Evolutionary conservation across 2,797 vertebrate species (phyloP), one percentile per base, ranked within the genome.

Genomic region (Carapus acus): DNA sequence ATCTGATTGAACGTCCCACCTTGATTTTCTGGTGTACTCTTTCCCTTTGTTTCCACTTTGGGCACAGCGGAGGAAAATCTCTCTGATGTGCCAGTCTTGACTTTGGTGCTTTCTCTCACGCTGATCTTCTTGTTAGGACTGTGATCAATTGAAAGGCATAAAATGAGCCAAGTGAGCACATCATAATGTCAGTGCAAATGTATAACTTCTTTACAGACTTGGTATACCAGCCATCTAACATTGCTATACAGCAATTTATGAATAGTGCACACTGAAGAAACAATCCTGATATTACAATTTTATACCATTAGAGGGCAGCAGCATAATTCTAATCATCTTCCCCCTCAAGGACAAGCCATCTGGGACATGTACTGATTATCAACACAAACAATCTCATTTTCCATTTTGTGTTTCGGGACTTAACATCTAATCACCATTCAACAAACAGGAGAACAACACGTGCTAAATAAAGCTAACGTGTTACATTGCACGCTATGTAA

Each of bases 41-140:
- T 91, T 66, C 83, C 83, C 60, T 89, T 93, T 46, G 78, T 74
- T 43, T 92, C 92, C 41, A 72, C 41, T 76, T 76, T 59, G 53
- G 77, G 56, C 66, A 14, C 76, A 67, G 61, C 81, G 59, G 67
- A 66, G 46, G 81, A 65, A 18, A 79, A 79, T 84, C 88, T 93
- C 69, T 91, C 92, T 65, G 77, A 61, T 57, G 79, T 65, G 57
- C 76, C 82, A 21, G 66, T 65, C 60, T 85, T 87, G 58, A 80
- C 74, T 58, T 91, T 93, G 68, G 49, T 80, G 54, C 56, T 54
- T 40, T 82, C 90, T 84, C 88, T 91, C 50, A 54, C 68, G 51
- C 67, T 62, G 11, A 81, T 4, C 67, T 89, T 96, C 79, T 85
- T 92, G 54, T 86, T 80, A 19, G 83, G 64, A 78, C 93, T 96